These are phyloP conservation scores for Propsilocerus akamusi DNA, from an alignment of 1,140 invertebrate species.

Conservation along the genomic window DNA sequence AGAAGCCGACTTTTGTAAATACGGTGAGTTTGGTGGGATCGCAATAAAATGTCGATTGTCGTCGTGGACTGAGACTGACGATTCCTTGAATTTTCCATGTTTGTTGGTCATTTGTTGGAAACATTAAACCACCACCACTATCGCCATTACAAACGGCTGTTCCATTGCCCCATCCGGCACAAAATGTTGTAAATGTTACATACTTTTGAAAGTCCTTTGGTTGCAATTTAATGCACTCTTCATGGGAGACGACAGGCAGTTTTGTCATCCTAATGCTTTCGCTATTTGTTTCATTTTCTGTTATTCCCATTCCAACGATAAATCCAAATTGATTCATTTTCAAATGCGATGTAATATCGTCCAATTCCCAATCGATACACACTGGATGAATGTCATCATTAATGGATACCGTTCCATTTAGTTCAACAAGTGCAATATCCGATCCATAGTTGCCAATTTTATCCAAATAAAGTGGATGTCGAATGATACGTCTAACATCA, in stretches of 20 bases:
- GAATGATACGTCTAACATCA: conserved; percentile 16
- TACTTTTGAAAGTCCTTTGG: conserved; percentile 26
- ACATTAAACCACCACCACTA: conserved; percentile 25
- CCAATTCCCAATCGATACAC: conserved; percentile 23
- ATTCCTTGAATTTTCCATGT: conserved; percentile 26
- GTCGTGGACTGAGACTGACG: conserved; percentile 26
- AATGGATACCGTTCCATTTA: conserved; percentile 16
- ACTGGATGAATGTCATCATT: conserved; percentile 17
- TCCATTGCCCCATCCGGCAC: conserved; percentile 26
- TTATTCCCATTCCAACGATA: conserved; percentile 25
- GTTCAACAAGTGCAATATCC: conserved; percentile 25
- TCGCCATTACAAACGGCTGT: conserved; percentile 25
- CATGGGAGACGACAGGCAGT: conserved; percentile 16
- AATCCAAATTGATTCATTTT: conserved; percentile 13
- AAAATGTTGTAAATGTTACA: conserved; percentile 26
- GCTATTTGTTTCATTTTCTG: conserved; percentile 24
- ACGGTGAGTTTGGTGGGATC: conserved; percentile 24
- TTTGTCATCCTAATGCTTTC: conserved; percentile 14
- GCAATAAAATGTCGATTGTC: conserved; percentile 18
- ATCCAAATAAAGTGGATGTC: conserved; percentile 24
- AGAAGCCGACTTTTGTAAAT: conserved; percentile 26
- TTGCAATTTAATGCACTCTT: conserved; percentile 19
- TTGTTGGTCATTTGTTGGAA: conserved; percentile 8
- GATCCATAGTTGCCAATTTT: conserved; percentile 26
- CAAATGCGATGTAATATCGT: conserved; percentile 11